phyloP scores from a whole-genome alignment of 1,140 invertebrate genomes.

The Scaptomyza montana region DNA sequence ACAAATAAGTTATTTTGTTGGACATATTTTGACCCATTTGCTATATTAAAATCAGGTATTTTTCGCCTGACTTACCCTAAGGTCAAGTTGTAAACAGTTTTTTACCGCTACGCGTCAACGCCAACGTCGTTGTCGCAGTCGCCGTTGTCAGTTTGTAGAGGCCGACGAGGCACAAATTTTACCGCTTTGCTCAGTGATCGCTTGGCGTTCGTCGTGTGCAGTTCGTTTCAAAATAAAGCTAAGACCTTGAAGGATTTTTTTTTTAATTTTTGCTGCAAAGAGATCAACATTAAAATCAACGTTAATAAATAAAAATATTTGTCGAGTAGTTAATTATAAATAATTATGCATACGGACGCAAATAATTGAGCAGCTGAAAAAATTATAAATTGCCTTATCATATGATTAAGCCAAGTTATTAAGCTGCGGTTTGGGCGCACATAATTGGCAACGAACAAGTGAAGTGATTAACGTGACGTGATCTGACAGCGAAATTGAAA shows the following conservation, averaged over 20 bases:
- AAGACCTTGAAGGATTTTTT: background rate
- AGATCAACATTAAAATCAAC: conserved; percentile 5
- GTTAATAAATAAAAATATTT: background rate
- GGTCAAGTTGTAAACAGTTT: conserved; percentile 56
- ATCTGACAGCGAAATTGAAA: conserved; percentile 11
- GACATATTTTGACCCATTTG: conserved; percentile 9
- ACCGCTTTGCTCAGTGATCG: conserved; percentile 56
- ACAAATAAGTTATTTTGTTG: background rate
- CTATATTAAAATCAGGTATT: conserved; percentile 41
- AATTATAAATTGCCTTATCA: conserved; percentile 27
- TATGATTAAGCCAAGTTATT: conserved; percentile 17
- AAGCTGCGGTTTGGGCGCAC: background rate
- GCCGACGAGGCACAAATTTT: conserved; percentile 13
- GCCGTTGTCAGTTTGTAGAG: background rate
- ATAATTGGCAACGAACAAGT: conserved; percentile 22
- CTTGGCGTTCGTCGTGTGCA: conserved; percentile 65
- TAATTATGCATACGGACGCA: conserved; percentile 4
- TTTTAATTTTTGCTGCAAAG: conserved; percentile 21
- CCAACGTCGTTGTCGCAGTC: background rate
- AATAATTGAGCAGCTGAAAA: conserved; percentile 13
- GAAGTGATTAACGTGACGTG: conserved; percentile 15
- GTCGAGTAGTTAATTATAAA: conserved; percentile 2
- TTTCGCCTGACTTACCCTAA: conserved; percentile 59
- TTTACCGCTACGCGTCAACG: conserved; percentile 41
- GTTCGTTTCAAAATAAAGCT: conserved; percentile 45